Evolutionary conservation across 1,140 invertebrate genomes (phyloP), one percentile per base, ranked within the genome.

Genomic region (Chrysoperla carnea): DNA sequence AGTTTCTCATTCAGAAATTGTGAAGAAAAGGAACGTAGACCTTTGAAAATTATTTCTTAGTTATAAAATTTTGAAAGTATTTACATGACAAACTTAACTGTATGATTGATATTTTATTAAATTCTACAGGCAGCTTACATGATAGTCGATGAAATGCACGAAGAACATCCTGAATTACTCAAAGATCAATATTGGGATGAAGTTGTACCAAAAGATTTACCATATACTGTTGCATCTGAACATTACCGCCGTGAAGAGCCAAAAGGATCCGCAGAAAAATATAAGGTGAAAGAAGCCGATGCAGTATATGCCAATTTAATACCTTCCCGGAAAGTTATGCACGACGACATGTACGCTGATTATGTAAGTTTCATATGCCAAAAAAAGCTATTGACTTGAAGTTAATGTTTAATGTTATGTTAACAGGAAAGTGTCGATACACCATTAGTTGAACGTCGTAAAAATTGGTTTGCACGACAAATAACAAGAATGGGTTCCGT

Each of bases 121-220:
- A 33, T 33, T 33, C 64, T 62, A 17, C 55, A 87, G 84, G 84
- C 84, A 9, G 81, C 78, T 29, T 88, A 88, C 59, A 86, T 88
- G 81, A 87, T 88, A 44, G 84, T 89, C 1, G 84, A 89, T 52
- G 84, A 88, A 59, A 88, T 89, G 83, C 84, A 90, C 59, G 83
- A 87, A 52, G 84, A 87, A 57, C 83, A 88, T 56, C 84, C 84
- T 4, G 84, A 89, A 57, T 62, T 88, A n/a, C 60, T 88, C 6
- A 82, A 84, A 46, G 84, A 89, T 57, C 83, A 88, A 52, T 88
- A 86, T 54, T 91, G 86, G 86, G 84, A 90, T 52, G 84, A 90
- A 49, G 83, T 88, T 36, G 81, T 92, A 27, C 86, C 86, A 1
- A 81, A 81, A 57, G 83, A 88, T 53, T 60, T 92, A 47, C 87